Percentiles rank a stretch among this genome's conserved stretches.
These are phyloP conservation scores for Luperina testacea DNA, from an alignment of 2,888 invertebrate species.

Conservation along the genomic window DNA sequence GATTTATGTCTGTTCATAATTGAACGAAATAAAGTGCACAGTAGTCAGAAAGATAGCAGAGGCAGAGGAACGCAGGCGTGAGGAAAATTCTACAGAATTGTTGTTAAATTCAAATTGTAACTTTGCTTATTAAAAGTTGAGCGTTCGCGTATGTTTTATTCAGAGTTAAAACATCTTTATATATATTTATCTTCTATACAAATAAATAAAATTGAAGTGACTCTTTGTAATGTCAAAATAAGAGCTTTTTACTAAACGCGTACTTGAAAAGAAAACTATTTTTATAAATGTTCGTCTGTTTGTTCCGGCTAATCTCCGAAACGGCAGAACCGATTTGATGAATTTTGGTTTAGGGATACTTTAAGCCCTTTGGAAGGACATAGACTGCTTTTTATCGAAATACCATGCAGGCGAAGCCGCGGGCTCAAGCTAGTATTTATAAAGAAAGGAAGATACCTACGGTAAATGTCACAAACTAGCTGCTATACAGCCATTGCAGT, in stretches of 20 bases:
- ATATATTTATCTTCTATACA: not conserved
- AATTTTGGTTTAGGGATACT: not conserved
- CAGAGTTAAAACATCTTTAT: not conserved
- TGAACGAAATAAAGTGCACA: constrained; percentile 40
- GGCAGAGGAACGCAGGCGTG: not conserved
- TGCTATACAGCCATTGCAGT: not conserved
- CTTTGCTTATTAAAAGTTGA: constrained; percentile 39
- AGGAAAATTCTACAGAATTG: constrained; percentile 21
- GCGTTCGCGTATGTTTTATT: constrained; percentile 13
- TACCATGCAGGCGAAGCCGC: too few relatives aligned
- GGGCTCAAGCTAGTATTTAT: not conserved
- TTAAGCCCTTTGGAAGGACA: not conserved
- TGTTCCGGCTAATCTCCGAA: not conserved
- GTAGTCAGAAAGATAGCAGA: not conserved
- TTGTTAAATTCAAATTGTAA: constrained; percentile 31
- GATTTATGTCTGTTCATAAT: constrained; percentile 37
- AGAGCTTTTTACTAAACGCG: not conserved
- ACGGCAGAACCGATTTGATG: not conserved
- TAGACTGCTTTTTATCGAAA: not conserved
- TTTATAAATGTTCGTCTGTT: not conserved
- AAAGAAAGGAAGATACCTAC: not conserved
- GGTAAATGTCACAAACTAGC: not conserved
- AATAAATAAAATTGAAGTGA: not conserved
- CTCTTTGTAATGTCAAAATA: not conserved
- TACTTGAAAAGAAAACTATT: not conserved